phyloP scores from a whole-genome alignment of 1,140 invertebrate genomes.

The Gryllus bimaculatus region DNA sequence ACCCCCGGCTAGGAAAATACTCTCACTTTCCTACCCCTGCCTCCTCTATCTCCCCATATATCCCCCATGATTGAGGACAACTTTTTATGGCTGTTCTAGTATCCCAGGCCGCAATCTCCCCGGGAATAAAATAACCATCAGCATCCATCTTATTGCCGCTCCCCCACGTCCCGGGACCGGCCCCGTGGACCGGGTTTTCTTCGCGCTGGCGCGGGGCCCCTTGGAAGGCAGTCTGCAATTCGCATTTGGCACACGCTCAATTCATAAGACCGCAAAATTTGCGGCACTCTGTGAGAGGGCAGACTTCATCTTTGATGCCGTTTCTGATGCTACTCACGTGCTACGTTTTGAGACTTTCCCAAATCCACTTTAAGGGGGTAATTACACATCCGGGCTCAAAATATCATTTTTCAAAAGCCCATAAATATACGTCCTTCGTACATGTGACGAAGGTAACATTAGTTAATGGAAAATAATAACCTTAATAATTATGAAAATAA shows the following conservation, averaged over 20 bases:
- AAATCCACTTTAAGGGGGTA: too few relatives aligned
- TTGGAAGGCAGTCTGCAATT: background rate
- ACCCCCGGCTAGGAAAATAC: background rate
- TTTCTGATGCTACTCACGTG: too few relatives aligned
- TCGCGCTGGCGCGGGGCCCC: background rate
- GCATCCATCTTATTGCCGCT: background rate
- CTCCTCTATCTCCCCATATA: background rate
- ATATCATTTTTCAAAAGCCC: too few relatives aligned
- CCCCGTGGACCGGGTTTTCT: background rate
- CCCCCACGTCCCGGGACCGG: too few relatives aligned
- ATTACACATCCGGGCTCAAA: too few relatives aligned
- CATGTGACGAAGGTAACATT: too few relatives aligned
- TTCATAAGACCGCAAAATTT: constrained; percentile 1
- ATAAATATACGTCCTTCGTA: too few relatives aligned
- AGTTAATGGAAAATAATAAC: too few relatives aligned
- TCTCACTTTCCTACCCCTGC: background rate
- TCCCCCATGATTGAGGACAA: background rate
- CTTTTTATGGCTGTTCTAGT: background rate
- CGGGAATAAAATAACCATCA: background rate
- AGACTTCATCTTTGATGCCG: background rate
- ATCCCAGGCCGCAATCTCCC: background rate
- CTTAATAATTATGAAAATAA: too few relatives aligned
- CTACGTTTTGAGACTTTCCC: too few relatives aligned
- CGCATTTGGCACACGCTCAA: background rate
- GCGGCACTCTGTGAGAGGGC: background rate